Evolutionary conservation across 1,140 invertebrate genomes (phyloP).

Genomic region (Dreissena rostriformis): DNA sequence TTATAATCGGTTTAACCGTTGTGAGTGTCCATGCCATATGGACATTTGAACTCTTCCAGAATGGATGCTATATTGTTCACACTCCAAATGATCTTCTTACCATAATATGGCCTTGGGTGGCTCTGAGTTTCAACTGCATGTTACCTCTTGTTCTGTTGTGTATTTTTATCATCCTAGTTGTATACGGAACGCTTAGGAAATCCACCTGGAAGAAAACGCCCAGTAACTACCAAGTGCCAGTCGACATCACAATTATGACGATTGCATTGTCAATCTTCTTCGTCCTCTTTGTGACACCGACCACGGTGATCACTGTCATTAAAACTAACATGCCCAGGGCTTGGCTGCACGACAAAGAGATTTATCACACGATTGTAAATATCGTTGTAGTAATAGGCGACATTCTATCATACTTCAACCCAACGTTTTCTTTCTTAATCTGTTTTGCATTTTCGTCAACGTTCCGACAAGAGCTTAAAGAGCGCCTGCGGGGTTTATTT

Average conservation of each 20-base stretch:
- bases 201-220: constrained; percentile 58
- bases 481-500: constrained; percentile 9
- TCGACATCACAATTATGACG: constrained; percentile 64
- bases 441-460: constrained; percentile 64
- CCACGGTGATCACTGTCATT: constrained; percentile 72
- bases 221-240: constrained; percentile 55
- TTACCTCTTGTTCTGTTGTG: constrained; percentile 73
- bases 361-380: constrained; percentile 23
- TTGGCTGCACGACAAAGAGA: constrained; percentile 59
- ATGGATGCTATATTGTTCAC: constrained; percentile 70
- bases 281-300: constrained; percentile 73
- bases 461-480: constrained; percentile 55
- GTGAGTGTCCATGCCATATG: constrained; percentile 78
- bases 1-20: constrained; percentile 73
- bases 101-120: constrained; percentile 76
- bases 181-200: constrained; percentile 69
- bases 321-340: constrained; percentile 68
- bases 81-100: constrained; percentile 70
- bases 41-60: constrained; percentile 71
- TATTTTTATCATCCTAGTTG: constrained; percentile 67
- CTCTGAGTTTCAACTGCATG: constrained; percentile 73
- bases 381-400: constrained; percentile 22
- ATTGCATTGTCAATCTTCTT: constrained; percentile 68
- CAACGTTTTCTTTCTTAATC: constrained; percentile 39
- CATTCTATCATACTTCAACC: constrained; percentile 42